Evolutionary conservation across 2,113 vertebrate genomes (phyloP), one percentile per base, ranked within the genome.

Genomic region (Etheostoma spectabile): DNA sequence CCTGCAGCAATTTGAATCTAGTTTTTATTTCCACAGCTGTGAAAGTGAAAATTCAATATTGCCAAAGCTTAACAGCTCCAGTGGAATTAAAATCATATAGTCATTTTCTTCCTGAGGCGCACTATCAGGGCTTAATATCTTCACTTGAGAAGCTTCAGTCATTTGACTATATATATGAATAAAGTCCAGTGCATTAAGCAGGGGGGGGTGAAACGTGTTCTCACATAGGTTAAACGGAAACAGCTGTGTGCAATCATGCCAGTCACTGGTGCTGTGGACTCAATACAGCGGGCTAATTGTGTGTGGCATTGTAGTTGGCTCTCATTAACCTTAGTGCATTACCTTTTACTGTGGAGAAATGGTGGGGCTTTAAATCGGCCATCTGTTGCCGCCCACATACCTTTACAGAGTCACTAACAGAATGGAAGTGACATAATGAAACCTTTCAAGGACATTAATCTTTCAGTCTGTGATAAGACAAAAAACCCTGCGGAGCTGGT

Each of bases 251-350:
- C 78, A 27, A 56, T 86, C 86, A 74, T 69, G 77, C 78, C 49
- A 46, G 64, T 61, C 49, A 10, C 33, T 14, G 53, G 53, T 22
- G 80, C 27, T 60, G 83, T 5, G 24, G 71, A 80, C 77, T 79
- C 77, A 73, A 87, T 88, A 86, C 87, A 68, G 78, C 56, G 30
- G 86, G 86, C 88, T 93, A 93, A 94, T 94, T 92, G 87, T 60
- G 83, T 91, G 80, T 86, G 86, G 89, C 91, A 65, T 56, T 60
- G 74, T 72, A 64, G 82, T 72, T 92, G 91, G 87, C 85, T 82
- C 88, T 93, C 87, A 91, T 94, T 94, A 95, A 93, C 94, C 90
- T 89, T 21, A 62, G 84, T 73, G 81, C 91, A 33, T 91, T 91
- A 91, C 74, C 82, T 92, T 93, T 91, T 86, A 90, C 75, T 86